A percentile compares a stretch with the other conserved stretches of the same genome.
Evolutionary conservation across 2,888 invertebrate species (phyloP).

Genomic region (Escarpia spicata): DNA sequence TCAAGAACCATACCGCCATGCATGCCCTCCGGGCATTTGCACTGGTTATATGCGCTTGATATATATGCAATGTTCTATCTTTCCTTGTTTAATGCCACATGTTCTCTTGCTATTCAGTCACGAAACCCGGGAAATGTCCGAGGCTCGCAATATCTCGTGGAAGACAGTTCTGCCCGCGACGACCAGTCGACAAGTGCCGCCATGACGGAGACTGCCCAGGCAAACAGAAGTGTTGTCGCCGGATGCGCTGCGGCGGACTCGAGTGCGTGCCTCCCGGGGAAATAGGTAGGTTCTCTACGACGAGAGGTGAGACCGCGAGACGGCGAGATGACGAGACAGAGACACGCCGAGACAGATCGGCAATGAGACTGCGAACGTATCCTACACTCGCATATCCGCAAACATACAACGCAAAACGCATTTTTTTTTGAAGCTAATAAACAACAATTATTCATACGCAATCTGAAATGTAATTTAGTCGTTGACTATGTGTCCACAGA

Average conservation of each 20-base stretch:
- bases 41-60: background rate
- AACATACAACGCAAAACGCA: too few species aligned
- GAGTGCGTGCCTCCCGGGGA: background rate
- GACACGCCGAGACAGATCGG: too few species aligned
- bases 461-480: background rate
- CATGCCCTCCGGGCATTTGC: background rate
- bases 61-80: background rate
- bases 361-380: too few species aligned
- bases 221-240: background rate
- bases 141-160: background rate
- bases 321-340: too few species aligned
- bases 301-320: too few species aligned
- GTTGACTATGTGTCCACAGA: background rate
- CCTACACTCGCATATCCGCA: too few species aligned
- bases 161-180: background rate
- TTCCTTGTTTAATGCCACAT: background rate
- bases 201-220: background rate
- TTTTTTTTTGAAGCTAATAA: too few species aligned
- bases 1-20: too few species aligned
- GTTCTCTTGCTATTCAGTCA: background rate
- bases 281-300: background rate
- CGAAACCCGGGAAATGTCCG: slow-evolving; percentile 4
- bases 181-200: background rate
- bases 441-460: background rate
- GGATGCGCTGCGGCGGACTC: background rate